phyloP scores from a whole-genome alignment of 2,113 vertebrate species.

The Leucopsar rothschildi region DNA sequence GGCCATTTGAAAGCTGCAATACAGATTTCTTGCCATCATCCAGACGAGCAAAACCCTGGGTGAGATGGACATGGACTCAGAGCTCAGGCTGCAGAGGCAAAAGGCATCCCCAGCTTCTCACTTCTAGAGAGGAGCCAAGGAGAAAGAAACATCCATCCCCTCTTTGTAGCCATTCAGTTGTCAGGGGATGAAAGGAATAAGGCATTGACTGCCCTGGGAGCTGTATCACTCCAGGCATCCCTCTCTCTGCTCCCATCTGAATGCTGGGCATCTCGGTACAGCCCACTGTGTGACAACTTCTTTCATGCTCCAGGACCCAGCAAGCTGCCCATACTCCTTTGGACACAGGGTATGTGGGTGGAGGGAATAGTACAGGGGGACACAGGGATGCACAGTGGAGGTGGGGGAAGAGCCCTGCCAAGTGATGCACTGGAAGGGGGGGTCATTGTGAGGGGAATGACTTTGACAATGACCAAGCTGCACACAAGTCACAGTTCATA shows the following conservation, averaged over 20 bases:
- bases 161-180: background rate
- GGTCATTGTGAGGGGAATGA: background rate
- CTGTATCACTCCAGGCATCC: background rate
- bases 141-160: background rate
- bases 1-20: background rate
- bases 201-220: background rate
- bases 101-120: background rate
- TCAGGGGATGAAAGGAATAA: background rate
- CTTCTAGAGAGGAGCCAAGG: background rate
- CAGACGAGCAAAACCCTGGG: background rate
- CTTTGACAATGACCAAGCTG: background rate
- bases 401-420: background rate
- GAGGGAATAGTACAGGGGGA: background rate
- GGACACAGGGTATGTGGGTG: background rate
- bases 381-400: accelerated
- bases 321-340: background rate
- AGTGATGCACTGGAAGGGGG: background rate
- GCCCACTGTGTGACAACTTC: accelerated
- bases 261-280: background rate
- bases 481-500: accelerated
- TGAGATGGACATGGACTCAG: background rate
- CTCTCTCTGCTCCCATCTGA: background rate
- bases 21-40: background rate
- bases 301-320: background rate
- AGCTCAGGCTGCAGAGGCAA: background rate